phyloP scores from a whole-genome alignment of 1,140 invertebrate genomes.

The Contarinia nasturtii region DNA sequence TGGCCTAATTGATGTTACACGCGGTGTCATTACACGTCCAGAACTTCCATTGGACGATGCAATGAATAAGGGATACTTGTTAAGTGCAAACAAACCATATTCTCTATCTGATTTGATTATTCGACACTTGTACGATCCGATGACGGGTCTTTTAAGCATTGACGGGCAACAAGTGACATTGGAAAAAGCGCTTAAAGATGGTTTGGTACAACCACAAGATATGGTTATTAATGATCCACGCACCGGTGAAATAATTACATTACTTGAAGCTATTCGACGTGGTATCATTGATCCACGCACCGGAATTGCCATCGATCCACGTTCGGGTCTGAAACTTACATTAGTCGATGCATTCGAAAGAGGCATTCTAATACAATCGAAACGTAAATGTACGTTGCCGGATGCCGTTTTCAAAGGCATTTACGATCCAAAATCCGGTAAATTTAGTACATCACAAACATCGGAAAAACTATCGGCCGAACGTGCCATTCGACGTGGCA shows the following conservation, averaged over 20 bases:
- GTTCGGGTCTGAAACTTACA: conserved; percentile 49
- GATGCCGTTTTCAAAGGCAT: conserved; percentile 71
- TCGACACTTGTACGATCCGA: conserved; percentile 58
- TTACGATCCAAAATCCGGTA: conserved; percentile 39
- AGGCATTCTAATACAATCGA: conserved; percentile 61
- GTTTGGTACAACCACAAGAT: conserved; percentile 52
- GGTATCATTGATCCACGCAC: conserved; percentile 64
- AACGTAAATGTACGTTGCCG: conserved; percentile 61
- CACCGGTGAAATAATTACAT: conserved; percentile 53
- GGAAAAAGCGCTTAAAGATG: conserved; percentile 57
- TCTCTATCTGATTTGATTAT: conserved; percentile 72
- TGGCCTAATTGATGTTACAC: conserved; percentile 47
- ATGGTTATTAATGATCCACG: conserved; percentile 64
- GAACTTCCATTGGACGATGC: conserved; percentile 53
- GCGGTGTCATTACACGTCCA: conserved; percentile 46
- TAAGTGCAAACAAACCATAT: conserved; percentile 55
- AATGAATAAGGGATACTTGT: conserved; percentile 53
- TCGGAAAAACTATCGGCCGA: conserved; percentile 52
- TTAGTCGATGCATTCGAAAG: conserved; percentile 60
- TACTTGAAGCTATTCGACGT: conserved; percentile 61
- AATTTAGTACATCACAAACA: conserved; percentile 39
- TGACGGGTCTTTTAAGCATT: conserved; percentile 53
- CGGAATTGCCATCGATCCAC: conserved; percentile 57
- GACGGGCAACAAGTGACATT: conserved; percentile 53
- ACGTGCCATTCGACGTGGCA: conserved; percentile 53